Evolutionary conservation across 2,113 vertebrate genomes (phyloP), one percentile per base, ranked within the genome.

Genomic region (Psettodes erumei): DNA sequence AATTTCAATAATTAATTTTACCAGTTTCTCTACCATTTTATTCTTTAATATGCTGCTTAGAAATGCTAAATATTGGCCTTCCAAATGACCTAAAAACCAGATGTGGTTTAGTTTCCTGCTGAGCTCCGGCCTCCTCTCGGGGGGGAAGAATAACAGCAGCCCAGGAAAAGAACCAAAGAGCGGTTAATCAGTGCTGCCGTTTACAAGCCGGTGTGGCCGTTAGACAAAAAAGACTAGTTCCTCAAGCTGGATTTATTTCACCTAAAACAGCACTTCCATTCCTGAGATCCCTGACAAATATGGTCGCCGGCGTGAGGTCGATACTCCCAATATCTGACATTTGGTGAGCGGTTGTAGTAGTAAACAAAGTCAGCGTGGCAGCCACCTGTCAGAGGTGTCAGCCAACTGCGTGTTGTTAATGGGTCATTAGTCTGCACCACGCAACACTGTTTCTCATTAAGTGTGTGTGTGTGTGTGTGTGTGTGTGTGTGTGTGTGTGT

Each of bases 321-420:
- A 75, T 64, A 19, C 23, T 75, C 33, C 42, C 64, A 55, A 75
- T 33, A 56, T 86, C 55, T 86, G 79, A 82, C 76, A 72, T 86
- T 82, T 75, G 75, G 59, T 64, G 59, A 82, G 63, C 40, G 23
- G 54, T 55, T 56, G 74, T 82, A 54, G 64, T 80, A 65, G 82
- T 84, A 82, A 87, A 86, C 72, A 84, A 75, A 80, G 85, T 77
- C 78, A 75, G 83, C 33, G 32, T 84, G 78, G 73, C 81, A 70
- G 81, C 83, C 81, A 84, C 77, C 83, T 87, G 83, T 85, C 72
- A 74, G 71, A 54, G 67, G 74, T 75, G 82, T 76, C 63, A 59
- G 80, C 73, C 78, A 77, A 75, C 58, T 77, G 59, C 80, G 71
- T 77, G 77, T 78, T 67, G 69, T 84, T 76, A 79, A 82, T 67